These are phyloP conservation scores for Phataginus tricuspis DNA, from an alignment of 2,797 vertebrate species.

Conservation along the genomic window DNA sequence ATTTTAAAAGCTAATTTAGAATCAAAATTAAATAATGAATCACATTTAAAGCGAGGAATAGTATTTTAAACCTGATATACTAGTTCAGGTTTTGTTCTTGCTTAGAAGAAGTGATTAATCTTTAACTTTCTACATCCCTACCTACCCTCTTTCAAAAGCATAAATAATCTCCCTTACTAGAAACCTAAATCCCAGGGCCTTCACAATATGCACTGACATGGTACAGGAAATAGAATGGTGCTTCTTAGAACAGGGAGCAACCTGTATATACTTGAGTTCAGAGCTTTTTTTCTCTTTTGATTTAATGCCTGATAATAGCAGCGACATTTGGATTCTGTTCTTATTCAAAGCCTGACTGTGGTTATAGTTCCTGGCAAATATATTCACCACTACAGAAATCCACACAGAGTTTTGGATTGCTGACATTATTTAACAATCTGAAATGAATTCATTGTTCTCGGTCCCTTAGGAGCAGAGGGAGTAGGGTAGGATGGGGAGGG, in stretches of 20 bases:
- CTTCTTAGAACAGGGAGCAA: background rate
- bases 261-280: background rate
- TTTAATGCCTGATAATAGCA: slow-evolving; percentile 50
- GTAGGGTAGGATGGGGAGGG: background rate
- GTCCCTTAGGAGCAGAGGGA: background rate
- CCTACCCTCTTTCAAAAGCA: slow-evolving; percentile 34
- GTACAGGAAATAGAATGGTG: background rate
- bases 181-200: slow-evolving; percentile 35
- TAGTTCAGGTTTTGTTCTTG: slow-evolving; percentile 39
- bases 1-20: slow-evolving; percentile 60
- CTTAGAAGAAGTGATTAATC: slow-evolving; percentile 54
- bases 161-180: slow-evolving; percentile 45
- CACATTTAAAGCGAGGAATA: slow-evolving; percentile 54
- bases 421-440: background rate
- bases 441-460: background rate
- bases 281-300: background rate
- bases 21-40: slow-evolving; percentile 41
- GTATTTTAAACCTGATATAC: background rate
- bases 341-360: slow-evolving; percentile 26
- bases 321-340: background rate
- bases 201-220: background rate
- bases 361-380: slow-evolving; percentile 43
- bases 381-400: background rate
- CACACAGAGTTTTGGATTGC: slow-evolving; percentile 36
- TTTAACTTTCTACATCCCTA: slow-evolving; percentile 31